A percentile compares a stretch with the other conserved stretches of the same genome.
Evolutionary conservation across 2,797 vertebrate genomes (phyloP).

Genomic region (Thamnophis elegans): DNA sequence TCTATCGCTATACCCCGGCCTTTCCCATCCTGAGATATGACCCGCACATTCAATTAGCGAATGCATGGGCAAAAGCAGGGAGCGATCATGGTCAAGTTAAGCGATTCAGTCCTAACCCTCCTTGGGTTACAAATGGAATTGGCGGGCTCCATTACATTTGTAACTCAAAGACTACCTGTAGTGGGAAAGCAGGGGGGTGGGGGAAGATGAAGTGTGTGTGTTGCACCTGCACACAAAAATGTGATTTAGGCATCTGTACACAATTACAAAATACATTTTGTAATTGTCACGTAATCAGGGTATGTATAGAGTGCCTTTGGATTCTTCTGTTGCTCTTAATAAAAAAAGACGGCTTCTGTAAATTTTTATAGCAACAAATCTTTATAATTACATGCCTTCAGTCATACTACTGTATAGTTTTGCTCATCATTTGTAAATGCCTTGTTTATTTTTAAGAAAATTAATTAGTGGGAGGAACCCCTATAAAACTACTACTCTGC

Average conservation of each 20-base stretch:
- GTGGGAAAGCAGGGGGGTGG: not conserved
- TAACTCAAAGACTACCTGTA: not conserved
- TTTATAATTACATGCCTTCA: not conserved
- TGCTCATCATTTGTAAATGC: not conserved
- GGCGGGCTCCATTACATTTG: too few relatives aligned
- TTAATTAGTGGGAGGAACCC: not conserved
- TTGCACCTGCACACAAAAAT: not conserved
- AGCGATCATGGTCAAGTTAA: too few relatives aligned
- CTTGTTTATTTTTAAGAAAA: conserved; percentile 12
- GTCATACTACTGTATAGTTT: not conserved
- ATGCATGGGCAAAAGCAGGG: too few relatives aligned
- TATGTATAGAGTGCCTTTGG: not conserved
- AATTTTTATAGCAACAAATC: not conserved
- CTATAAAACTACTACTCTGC: conserved; percentile 14
- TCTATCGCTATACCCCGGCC: too few relatives aligned
- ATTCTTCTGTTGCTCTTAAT: not conserved
- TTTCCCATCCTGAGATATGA: too few relatives aligned
- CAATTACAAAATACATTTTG: not conserved
- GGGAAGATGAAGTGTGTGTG: not conserved
- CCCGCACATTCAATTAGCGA: too few relatives aligned
- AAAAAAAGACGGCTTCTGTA: not conserved
- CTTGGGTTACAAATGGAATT: too few relatives aligned
- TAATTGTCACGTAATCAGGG: not conserved
- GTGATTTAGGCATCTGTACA: not conserved
- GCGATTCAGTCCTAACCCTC: too few relatives aligned